A percentile compares a stretch with the other conserved stretches of the same genome.
Conservation (phyloP, 2,888 invertebrate genomes). For the Panzeria rudis region DNA sequence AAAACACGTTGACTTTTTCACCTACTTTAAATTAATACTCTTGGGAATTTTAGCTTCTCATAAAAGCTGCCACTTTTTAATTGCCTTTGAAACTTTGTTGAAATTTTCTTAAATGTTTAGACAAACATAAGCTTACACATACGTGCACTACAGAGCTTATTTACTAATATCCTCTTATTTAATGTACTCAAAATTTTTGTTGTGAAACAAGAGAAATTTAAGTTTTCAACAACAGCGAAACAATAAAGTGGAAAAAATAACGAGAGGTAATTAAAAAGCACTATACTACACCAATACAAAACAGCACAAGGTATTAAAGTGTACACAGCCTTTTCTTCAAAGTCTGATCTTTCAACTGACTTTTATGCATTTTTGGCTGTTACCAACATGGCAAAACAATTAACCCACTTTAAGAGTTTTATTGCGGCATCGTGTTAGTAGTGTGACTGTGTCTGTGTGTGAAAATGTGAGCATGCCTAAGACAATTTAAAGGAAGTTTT, state of each 20-base stretch:
- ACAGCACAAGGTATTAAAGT: not conserved
- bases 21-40: constrained; percentile 20
- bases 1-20: constrained; percentile 21
- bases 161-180: constrained; percentile 26
- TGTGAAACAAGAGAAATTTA: constrained; percentile 11
- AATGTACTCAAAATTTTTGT: constrained; percentile 20
- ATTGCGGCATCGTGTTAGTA: not conserved
- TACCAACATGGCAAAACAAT: constrained; percentile 36
- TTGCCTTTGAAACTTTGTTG: constrained; percentile 30
- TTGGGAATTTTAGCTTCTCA: not conserved
- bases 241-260: constrained; percentile 12
- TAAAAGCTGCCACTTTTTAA: constrained; percentile 30
- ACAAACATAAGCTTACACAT: constrained; percentile 12
- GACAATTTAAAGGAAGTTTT: not conserved
- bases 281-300: not conserved
- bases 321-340: not conserved
- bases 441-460: not conserved
- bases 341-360: constrained; percentile 26
- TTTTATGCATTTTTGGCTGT: constrained; percentile 37
- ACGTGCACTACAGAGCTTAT: constrained; percentile 9
- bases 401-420: constrained; percentile 51
- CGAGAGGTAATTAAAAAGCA: constrained; percentile 28
- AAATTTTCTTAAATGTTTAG: constrained; percentile 28
- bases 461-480: not conserved
- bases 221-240: not conserved